Base-by-base conservation (phyloP, 2,888 invertebrate species). In the Tenthredo mesomela region DNA sequence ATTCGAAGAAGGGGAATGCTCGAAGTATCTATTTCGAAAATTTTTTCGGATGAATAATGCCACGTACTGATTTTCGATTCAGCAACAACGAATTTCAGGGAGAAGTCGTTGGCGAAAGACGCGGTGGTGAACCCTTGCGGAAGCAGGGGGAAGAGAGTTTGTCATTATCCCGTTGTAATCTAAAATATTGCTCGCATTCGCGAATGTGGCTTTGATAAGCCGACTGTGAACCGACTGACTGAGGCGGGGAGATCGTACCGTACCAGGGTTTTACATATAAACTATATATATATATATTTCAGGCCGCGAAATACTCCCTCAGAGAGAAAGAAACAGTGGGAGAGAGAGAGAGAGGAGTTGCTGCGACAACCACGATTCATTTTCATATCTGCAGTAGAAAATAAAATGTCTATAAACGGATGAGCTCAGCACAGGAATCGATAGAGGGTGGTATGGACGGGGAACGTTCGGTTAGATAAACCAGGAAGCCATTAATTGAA, bases 101-200 rank as follows among this genome's bases (percentile, higher is more conserved):
- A n/a, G 71, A 33, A 77, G 54, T 77, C 77, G 54, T 77, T 77
- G 29, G 50, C 18, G 10, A 54, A 77, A 29, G 29, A 33, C 54
- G 25, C 50, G 50, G 54, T 18, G 15, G 67, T 67, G 7, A 67
- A 25, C 67, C 25, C 33, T 33, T 25, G 67, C 29, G 29, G 18
- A 33, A 67, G 5, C 33, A 12, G 33, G 67, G 29, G 29, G n/a
- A 33, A 67, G 33, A 37, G 37, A 29, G n/a, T 10, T 50, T 25
- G 43, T 82, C 82, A 50, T 82, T 82, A 67, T 70, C 21, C 47
- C 67, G 82, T 67, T 82, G 65, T 82, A 67, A 82, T 82, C 50
- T 65, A 43, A 67, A 82, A 82, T 70, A 82, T 67, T 18, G 82
- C 82, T 9, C 29, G 18, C 47, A 67, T 50, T 70, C 80, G 80